A percentile compares a stretch with the other conserved stretches of the same genome.
Conservation (phyloP, 2,113 vertebrate species). For the Hydrolagus affinis region DNA sequence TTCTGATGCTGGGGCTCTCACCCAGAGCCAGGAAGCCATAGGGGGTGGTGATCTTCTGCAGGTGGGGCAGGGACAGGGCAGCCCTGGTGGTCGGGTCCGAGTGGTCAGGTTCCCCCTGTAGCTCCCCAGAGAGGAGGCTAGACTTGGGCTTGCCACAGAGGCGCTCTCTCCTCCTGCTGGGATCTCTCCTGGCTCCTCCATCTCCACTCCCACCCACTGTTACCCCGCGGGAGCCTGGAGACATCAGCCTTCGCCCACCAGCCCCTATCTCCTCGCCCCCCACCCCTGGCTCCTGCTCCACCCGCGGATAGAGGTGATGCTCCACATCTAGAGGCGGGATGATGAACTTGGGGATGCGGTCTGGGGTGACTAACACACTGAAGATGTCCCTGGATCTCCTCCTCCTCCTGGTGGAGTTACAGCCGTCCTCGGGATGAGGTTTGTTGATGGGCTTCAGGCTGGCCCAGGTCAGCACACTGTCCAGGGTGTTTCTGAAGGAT, state of each 20-base stretch:
- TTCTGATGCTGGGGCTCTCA: slow-evolving; percentile 49
- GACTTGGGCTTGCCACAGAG: slow-evolving; percentile 35
- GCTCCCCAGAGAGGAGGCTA: slow-evolving; percentile 7
- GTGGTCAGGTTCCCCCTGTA: slow-evolving; percentile 39
- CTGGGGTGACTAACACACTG: slow-evolving; percentile 51
- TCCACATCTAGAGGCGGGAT: slow-evolving; percentile 49
- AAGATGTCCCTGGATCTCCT: slow-evolving; percentile 39
- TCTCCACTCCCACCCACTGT: slow-evolving; percentile 38
- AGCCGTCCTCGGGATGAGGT: slow-evolving; percentile 34
- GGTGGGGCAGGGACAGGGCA: slow-evolving; percentile 47
- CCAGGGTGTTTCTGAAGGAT: slow-evolving; percentile 40
- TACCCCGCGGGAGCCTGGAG: background rate
- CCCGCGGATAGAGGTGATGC: slow-evolving; percentile 35
- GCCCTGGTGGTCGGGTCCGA: slow-evolving; percentile 46
- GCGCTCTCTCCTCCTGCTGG: slow-evolving; percentile 26
- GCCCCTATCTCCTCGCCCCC: background rate
- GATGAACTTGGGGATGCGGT: slow-evolving; percentile 55
- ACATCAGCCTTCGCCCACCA: too few relatives aligned
- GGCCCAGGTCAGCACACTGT: slow-evolving; percentile 43
- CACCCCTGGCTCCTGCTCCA: background rate
- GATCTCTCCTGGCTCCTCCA: slow-evolving; percentile 35
- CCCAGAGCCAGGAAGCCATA: slow-evolving; percentile 49
- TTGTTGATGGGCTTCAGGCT: slow-evolving; percentile 40
- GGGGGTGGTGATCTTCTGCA: slow-evolving; percentile 50
- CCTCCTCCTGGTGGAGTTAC: slow-evolving; percentile 29